These are phyloP conservation scores for Hippocampus mohnikei DNA, from an alignment of 2,113 vertebrate species.

Conservation along the genomic window DNA sequence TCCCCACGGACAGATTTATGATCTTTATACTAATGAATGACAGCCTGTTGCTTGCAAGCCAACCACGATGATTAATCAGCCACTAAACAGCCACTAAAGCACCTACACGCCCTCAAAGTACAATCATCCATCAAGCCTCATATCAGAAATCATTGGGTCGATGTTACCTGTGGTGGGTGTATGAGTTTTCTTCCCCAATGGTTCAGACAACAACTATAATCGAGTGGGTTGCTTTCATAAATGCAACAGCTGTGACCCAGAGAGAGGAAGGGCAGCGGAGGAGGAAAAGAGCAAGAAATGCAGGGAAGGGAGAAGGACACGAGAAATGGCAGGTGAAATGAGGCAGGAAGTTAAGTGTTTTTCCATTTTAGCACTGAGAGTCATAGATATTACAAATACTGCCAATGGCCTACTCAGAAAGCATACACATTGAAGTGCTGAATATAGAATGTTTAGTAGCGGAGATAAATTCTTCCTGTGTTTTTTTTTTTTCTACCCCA, in stretches of 20 bases:
- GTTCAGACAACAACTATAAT: conserved; percentile 52
- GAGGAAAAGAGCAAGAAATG: not conserved
- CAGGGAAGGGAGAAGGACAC: not conserved
- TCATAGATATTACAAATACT: not conserved
- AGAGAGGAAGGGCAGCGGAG: not conserved
- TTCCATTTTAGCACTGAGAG: not conserved
- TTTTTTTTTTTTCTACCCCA: not conserved
- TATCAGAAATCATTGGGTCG: conserved; percentile 56
- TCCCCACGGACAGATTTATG: conserved; percentile 55
- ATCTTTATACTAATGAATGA: conserved; percentile 20
- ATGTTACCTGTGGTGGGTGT: conserved; percentile 37
- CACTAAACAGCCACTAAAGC: conserved; percentile 30
- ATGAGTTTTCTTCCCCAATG: conserved; percentile 42
- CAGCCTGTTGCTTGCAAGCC: conserved; percentile 49
- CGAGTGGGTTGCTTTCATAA: conserved; percentile 66
- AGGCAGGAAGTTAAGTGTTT: not conserved
- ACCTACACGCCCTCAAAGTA: conserved; percentile 35
- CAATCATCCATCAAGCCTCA: conserved; percentile 44
- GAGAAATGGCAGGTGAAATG: not conserved
- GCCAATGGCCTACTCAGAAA: not conserved
- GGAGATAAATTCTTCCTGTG: no score
- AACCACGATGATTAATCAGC: conserved; percentile 57
- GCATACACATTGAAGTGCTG: no score
- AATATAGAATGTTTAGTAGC: not conserved
- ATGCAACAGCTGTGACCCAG: conserved; percentile 64